A percentile compares a stretch with the other conserved stretches of the same genome.
These are phyloP conservation scores for Pavo muticus DNA, from an alignment of 2,113 vertebrate species.

Conservation along the genomic window DNA sequence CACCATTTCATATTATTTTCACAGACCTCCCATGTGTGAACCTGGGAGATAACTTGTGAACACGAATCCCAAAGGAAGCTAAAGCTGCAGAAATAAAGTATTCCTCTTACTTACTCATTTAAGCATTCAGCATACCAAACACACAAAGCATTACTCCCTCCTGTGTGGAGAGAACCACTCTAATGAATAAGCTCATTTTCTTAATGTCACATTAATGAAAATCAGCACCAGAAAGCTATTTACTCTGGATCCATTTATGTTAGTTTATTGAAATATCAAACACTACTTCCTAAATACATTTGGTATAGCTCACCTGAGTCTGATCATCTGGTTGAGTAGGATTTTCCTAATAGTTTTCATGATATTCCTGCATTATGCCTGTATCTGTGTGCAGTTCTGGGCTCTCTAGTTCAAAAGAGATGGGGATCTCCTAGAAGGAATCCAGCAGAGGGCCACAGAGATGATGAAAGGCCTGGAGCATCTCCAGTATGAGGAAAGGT, in stretches of 20 bases:
- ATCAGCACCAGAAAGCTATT: not conserved
- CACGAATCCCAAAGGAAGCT: not conserved
- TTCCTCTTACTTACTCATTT: not conserved
- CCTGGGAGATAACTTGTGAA: not conserved
- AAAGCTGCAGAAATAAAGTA: conserved; percentile 2
- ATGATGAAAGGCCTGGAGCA: too few relatives aligned
- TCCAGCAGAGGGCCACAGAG: too few relatives aligned
- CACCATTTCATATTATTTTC: not conserved
- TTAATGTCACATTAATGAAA: conserved; percentile 12
- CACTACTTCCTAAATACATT: not conserved
- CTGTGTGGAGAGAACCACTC: not conserved
- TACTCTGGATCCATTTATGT: not conserved
- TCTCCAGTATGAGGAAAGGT: too few relatives aligned
- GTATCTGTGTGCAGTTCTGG: not conserved
- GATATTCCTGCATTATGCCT: not conserved
- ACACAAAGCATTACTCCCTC: conserved; percentile 35
- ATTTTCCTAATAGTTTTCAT: not conserved
- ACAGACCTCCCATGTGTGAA: not conserved
- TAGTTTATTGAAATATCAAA: conserved; percentile 22
- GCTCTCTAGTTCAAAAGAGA: too few relatives aligned
- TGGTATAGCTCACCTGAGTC: conserved; percentile 1
- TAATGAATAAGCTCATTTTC: conserved; percentile 3
- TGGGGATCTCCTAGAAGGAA: too few relatives aligned
- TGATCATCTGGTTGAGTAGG: not conserved
- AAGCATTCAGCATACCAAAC: conserved; percentile 23